Evolutionary conservation across 2,113 vertebrate genomes (phyloP).

Genomic region (Oceanites oceanicus): DNA sequence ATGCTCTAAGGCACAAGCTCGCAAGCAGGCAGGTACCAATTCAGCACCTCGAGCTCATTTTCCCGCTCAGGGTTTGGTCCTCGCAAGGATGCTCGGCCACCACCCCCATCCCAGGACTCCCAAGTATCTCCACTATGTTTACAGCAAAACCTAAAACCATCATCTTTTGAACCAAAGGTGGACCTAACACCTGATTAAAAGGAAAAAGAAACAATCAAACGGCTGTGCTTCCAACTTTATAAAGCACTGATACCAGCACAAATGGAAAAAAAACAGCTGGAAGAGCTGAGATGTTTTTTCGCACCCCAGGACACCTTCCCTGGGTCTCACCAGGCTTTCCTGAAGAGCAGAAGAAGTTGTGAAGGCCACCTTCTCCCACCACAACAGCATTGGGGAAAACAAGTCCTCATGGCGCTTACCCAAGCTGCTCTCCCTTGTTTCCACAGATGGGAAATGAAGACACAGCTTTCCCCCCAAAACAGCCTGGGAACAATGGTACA

Average conservation of each 20-base stretch:
- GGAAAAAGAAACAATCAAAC: neutral
- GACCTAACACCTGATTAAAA: neutral
- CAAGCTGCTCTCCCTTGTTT: rapidly evolving
- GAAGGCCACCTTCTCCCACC: neutral
- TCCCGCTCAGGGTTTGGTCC: neutral
- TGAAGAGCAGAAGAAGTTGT: neutral
- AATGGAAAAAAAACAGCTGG: neutral
- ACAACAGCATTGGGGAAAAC: rapidly evolving
- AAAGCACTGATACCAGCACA: neutral
- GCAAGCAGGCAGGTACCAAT: neutral
- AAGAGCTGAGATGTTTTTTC: neutral
- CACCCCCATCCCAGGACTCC: neutral
- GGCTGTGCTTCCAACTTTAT: neutral
- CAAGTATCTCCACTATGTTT: neutral
- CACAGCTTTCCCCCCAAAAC: neutral
- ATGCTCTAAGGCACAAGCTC: neutral
- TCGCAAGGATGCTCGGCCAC: neutral
- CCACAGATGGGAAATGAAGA: neutral
- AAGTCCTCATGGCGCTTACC: rapidly evolving
- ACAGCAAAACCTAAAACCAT: neutral
- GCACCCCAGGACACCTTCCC: neutral
- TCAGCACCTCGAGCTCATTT: neutral
- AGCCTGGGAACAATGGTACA: rapidly evolving
- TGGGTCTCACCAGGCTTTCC: neutral
- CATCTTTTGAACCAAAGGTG: neutral